Evolutionary conservation across 2,797 vertebrate genomes (phyloP).

Genomic region (Paedocypris micromegethes): DNA sequence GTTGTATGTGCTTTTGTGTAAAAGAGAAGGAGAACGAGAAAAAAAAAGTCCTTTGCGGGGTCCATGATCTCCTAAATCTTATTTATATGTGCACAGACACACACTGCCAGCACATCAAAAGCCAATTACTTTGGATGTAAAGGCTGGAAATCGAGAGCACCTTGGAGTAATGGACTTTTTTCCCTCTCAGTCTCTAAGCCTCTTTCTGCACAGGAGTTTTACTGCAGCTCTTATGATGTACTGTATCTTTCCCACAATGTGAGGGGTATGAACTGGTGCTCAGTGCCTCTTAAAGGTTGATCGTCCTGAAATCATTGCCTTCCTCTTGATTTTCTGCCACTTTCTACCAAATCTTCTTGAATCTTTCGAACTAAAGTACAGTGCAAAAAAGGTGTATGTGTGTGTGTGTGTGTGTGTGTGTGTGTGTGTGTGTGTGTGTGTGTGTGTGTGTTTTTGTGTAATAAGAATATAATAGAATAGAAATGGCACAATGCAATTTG

Average conservation of each 20-base stretch:
- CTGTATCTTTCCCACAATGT: neutral
- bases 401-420: too few relatives aligned
- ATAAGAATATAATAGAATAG: too few relatives aligned
- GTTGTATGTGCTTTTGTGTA: neutral
- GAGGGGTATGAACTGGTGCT: constrained; percentile 9
- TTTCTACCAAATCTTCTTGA: too few relatives aligned
- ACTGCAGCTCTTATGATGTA: constrained; percentile 14
- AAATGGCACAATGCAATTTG: too few relatives aligned
- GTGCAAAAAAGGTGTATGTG: too few relatives aligned
- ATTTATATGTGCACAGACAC: neutral
- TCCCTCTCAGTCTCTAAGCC: constrained; percentile 2
- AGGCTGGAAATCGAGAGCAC: constrained; percentile 17
- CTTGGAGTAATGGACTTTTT: constrained; percentile 12
- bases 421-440: too few relatives aligned
- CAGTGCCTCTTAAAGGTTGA: constrained; percentile 24
- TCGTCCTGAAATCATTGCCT: constrained; percentile 22
- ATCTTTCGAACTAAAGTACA: too few relatives aligned
- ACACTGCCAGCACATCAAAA: constrained; percentile 10
- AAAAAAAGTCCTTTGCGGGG: neutral
- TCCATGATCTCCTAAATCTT: neutral
- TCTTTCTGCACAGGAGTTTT: constrained; percentile 7
- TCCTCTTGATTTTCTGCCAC: too few relatives aligned
- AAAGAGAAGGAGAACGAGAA: neutral
- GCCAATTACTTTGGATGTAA: constrained; percentile 14
- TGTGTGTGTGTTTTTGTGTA: too few relatives aligned